Evolutionary conservation across 2,797 vertebrate species (phyloP), one percentile per base, ranked within the genome.

Genomic region (Micrastur ruficollis): DNA sequence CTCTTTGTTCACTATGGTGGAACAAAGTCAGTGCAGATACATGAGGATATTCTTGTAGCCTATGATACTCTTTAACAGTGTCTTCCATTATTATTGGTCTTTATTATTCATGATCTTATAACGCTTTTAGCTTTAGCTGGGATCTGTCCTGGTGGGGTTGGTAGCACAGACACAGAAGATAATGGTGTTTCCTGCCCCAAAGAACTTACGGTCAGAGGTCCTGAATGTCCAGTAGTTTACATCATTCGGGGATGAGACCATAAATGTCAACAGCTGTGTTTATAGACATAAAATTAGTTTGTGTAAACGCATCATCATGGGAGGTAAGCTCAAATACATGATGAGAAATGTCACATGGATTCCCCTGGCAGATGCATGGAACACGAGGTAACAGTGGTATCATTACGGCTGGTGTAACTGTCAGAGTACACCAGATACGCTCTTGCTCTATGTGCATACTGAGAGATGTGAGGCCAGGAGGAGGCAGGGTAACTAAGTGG

Each of bases 1-100:
- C 52, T 67, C 17, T 78, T 70, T 95, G 62, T 85, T 92, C 8
- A 5, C 18, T 78, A 2, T 52, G 27, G 29, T 91, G 73, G 56
- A 97, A 92, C 72, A 76, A 86, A 83, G 49, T 55, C 49, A 79
- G 70, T n/a, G 71, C 82, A 95, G 94, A 83, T 72, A 80, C 27
- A 52, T 0, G 1, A 73, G 31, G n/a, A 49, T 67, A 87, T 55
- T 82, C 25, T 76, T 66, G 36, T 34, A 52, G 47, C 14, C 27
- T 36, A 4, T 36, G 40, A 74, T 47, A 31, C 1, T 63, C 52
- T 72, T 89, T 52, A 72, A 14, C 25, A 73, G 52, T 29, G 14
- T 38, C 14, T 85, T 83, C 50, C 20, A 11, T 53, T 76, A 68
- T 63, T 81, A 72, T 22, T 2, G 2, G 12, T 50, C 46, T 70